These are phyloP conservation scores for Echinometra lucunter DNA, from an alignment of 53 echinoderm and acorn worm genomes.

Conservation along the genomic window DNA sequence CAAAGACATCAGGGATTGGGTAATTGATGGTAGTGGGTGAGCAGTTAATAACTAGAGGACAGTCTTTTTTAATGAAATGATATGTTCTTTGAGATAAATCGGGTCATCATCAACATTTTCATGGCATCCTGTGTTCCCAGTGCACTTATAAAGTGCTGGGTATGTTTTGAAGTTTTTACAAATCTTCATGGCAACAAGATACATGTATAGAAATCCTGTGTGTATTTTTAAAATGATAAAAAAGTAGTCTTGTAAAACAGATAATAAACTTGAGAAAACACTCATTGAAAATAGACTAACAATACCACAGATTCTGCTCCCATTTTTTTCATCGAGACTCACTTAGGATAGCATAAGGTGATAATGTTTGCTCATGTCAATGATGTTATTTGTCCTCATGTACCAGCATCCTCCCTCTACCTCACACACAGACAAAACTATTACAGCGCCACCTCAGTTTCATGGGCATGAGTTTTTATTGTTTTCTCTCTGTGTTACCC, in stretches of 20 bases:
- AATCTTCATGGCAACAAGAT: not conserved
- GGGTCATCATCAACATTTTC: not conserved
- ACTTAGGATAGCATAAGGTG: not conserved
- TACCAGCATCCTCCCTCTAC: not conserved
- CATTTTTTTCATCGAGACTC: not conserved
- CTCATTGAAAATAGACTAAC: not conserved
- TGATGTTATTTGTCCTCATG: not conserved
- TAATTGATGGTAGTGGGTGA: not conserved
- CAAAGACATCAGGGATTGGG: constrained; percentile 39
- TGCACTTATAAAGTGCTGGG: not conserved
- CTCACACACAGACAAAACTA: not conserved
- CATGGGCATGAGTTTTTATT: not conserved
- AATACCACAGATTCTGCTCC: not conserved
- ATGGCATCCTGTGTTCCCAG: not conserved
- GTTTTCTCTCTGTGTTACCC: not conserved
- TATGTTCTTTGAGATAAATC: not conserved
- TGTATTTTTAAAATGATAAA: not conserved
- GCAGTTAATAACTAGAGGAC: not conserved
- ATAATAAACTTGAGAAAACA: not conserved
- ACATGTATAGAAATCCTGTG: not conserved
- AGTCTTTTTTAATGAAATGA: not conserved
- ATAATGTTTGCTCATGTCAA: not conserved
- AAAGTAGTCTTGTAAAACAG: not conserved
- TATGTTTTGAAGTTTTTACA: not conserved
- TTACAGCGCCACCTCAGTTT: not conserved